Base-by-base conservation (phyloP, 2,113 vertebrate genomes). In the Phasianus colchicus region DNA sequence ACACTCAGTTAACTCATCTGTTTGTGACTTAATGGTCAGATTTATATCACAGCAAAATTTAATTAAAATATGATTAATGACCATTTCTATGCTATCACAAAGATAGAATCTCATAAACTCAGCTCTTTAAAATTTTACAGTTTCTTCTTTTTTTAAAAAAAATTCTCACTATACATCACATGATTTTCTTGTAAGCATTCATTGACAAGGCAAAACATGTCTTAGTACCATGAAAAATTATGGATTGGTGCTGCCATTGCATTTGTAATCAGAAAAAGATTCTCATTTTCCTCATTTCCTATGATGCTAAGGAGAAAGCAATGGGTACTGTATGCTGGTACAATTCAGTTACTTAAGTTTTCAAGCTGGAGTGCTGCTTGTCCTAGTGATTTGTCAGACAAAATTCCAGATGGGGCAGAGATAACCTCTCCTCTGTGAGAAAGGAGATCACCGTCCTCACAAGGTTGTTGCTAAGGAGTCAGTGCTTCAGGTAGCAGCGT, bases 11-110 rank as follows among this genome's bases (percentile, higher is more conserved):
- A 86, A 94, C n/a, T 76, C n/a, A 79, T 73, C 38, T 29, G 3
- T 76, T 34, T 10, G 20, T 87, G 25, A 70, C 38, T 94, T 83
- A 92, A 83, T 90, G 43, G 58, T 72, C 58, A 86, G 30, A 83
- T 95, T 94, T 89, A n/a, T 91, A 86, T 80, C 77, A 65, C 36
- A 81, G 34, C 45, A 87, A 32, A 18, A 4, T 80, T 95, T 95
- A 82, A 91, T 96, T 90, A 90, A 94, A 94, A 85, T 67, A 87
- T 63, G 34, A 86, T 82, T 90, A 86, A 90, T 88, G 40, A 32
- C 17, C 7, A 89, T 27, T 87, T 17, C 22, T 61, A 70, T 64
- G 55, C 25, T 91, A 18, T 70, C 57, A 91, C 34, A 93, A 94
- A 94, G 30, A 38, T 71, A 80, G 17, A 78, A 4, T 65, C 42